phyloP scores from a whole-genome alignment of 2,797 vertebrate genomes.

The Acanthurus lineatus region DNA sequence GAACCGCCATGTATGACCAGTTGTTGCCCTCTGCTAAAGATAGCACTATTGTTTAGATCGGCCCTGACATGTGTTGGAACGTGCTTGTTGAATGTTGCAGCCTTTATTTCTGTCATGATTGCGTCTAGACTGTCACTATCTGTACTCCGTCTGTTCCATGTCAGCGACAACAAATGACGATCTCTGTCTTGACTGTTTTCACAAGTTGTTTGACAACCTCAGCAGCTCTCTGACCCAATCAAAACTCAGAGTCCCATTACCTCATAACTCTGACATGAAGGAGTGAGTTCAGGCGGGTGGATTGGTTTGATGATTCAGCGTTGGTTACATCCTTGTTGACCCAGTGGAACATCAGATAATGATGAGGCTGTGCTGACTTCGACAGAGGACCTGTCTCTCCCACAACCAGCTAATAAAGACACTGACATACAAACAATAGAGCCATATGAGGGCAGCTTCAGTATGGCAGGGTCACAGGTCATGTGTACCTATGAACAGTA shows the following conservation, averaged over 20 bases:
- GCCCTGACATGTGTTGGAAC: constrained; percentile 51
- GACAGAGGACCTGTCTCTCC: constrained; percentile 41
- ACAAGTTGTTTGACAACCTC: constrained; percentile 60
- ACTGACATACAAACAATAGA: constrained; percentile 32
- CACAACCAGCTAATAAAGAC: constrained; percentile 49
- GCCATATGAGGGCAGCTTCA: constrained; percentile 1
- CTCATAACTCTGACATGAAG: constrained; percentile 68
- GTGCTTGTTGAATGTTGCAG: constrained; percentile 41
- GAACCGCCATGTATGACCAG: constrained; percentile 46
- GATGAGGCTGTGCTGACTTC: constrained; percentile 61
- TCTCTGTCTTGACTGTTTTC: constrained; percentile 50
- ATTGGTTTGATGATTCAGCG: constrained; percentile 75
- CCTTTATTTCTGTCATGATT: constrained; percentile 37
- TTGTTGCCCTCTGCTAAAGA: constrained; percentile 63
- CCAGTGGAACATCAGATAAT: constrained; percentile 71
- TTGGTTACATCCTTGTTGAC: constrained; percentile 75
- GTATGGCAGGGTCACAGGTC: constrained; percentile 20
- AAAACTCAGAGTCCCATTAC: constrained; percentile 51
- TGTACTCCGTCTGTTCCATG: constrained; percentile 1
- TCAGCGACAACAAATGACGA: constrained; percentile 51
- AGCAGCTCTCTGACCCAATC: constrained; percentile 55
- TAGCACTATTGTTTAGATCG: constrained; percentile 63
- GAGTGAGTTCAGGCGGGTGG: constrained; percentile 62
- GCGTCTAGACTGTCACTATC: constrained; percentile 33
- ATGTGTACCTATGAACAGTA: background rate